Evolutionary conservation across 2,888 invertebrate species (phyloP), one percentile per base, ranked within the genome.

Genomic region (Spicauda simplicius): DNA sequence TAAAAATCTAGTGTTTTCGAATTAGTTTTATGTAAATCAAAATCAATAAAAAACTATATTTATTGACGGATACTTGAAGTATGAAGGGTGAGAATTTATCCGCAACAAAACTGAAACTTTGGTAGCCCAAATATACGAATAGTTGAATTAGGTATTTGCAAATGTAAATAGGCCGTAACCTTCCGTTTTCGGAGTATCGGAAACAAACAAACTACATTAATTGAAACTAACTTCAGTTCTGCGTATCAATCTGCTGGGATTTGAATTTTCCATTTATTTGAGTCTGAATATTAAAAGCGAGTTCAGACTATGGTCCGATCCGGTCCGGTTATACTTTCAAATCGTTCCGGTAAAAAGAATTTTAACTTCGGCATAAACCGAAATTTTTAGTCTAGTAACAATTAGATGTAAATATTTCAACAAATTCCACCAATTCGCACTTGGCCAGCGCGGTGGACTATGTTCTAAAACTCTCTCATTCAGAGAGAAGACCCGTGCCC

Each of bases 121-220:
- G 57, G 64, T 8, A 33, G 48, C 57, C 37, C 64, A 52, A 64
- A 64, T 52, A 52, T 64, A 52, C 52, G 52, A 41, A n/a, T 52
- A 64, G 37, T 64, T 64, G 52, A 52, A 58, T 37, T 64, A 30
- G 57, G 20, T 64, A 57, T 64, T 55, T 18, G 33, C 30, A 64
- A 57, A 64, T 64, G 50, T 52, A 64, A 56, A 50, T 33, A 52
- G 54, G 14, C 56, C 25, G 20, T 18, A 55, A 60, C 50, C 60
- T 33, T 19, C 25, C 7, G 45, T 48, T 48, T 19, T 50, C 18
- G 19, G 30, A 59, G 60, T 64, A 64, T 64, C 37, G 64, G 56
- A 20, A 58, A 53, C 64, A 52, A 64, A 64, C 57, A 54, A 58
- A 58, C 37, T 41, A 64, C 52, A 64, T 52, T 33, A 61, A 58